Evolutionary conservation across 2,797 vertebrate species (phyloP), one percentile per base, ranked within the genome.

Genomic region (Sciurus carolinensis): DNA sequence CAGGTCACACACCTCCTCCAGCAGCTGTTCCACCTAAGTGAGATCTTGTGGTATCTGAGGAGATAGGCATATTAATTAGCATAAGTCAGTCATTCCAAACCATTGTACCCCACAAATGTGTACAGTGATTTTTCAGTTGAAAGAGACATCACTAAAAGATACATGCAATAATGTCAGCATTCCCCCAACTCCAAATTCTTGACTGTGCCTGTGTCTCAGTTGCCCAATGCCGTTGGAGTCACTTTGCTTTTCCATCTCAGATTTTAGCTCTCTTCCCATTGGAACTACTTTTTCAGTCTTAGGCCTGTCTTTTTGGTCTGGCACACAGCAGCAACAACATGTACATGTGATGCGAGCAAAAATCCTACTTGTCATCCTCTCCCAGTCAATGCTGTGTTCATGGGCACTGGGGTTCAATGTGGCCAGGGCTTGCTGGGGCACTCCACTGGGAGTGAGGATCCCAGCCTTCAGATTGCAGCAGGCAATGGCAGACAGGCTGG

Each of bases 311-410:
- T n/a, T n/a, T 30, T 10, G 28, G 64, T 28, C 4, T 30, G 14
- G 30, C 64, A 2, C 14, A 12, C 64, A 66, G 15, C 30, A 66
- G 14, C 13, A 67, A 33, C 30, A 67, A 15, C 66, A 67, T 4
- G 5, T 12, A 36, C 36, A 2, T 66, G 12, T 12, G 28, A 66
- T 66, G 3, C 28, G 14, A 4, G 3, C 0, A 4, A 30, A 13
- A 66, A 66, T 66, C 28, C 64, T 66, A 13, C 64, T 33, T 30
- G 30, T 33, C 13, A 33, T 24, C 30, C 66, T 33, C 66, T 17
- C n/a, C 14, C 30, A n/a, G 66, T 33, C 13, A 7, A 7, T 15
- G 4, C 14, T 67, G 33, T 17, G 30, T 15, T 67, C 30, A n/a
- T 13, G 0, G 33, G 7, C 18, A 59, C 22, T 8, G 22, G 9